These are phyloP conservation scores for Aepyceros melampus DNA, from an alignment of 2,113 vertebrate species.

Conservation along the genomic window DNA sequence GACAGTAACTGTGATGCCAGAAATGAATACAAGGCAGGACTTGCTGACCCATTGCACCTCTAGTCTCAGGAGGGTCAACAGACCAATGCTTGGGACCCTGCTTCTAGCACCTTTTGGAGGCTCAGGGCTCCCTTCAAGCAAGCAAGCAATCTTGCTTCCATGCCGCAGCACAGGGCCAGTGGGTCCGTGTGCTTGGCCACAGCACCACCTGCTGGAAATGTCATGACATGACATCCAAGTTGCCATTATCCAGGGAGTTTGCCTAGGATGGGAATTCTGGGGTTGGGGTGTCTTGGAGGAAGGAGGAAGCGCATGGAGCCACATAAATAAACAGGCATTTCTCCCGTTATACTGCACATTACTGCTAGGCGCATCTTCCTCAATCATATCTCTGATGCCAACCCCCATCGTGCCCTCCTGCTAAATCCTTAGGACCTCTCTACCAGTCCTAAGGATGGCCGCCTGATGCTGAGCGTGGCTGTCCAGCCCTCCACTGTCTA, in stretches of 20 bases:
- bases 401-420: rapidly evolving
- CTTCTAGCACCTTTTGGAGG: not conserved
- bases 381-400: not conserved
- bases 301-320: not conserved
- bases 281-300: not conserved
- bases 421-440: not conserved
- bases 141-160: not conserved
- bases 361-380: not conserved
- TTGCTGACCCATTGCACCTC: not conserved
- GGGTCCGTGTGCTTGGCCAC: constrained; percentile 1
- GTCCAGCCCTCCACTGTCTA: no score
- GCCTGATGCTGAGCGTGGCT: not conserved
- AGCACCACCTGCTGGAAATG: constrained; percentile 62
- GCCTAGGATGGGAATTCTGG: not conserved
- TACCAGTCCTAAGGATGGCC: not conserved
- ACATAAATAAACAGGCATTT: not conserved
- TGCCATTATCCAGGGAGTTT: rapidly evolving
- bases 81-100: not conserved
- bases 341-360: not conserved
- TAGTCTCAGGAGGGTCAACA: not conserved
- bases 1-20: not conserved
- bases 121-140: not conserved
- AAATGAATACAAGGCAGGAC: not conserved
- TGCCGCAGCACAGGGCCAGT: rapidly evolving
- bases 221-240: not conserved